Evolutionary conservation across 2,888 invertebrate genomes (phyloP), one percentile per base, ranked within the genome.

Genomic region (Morpho deidamia): DNA sequence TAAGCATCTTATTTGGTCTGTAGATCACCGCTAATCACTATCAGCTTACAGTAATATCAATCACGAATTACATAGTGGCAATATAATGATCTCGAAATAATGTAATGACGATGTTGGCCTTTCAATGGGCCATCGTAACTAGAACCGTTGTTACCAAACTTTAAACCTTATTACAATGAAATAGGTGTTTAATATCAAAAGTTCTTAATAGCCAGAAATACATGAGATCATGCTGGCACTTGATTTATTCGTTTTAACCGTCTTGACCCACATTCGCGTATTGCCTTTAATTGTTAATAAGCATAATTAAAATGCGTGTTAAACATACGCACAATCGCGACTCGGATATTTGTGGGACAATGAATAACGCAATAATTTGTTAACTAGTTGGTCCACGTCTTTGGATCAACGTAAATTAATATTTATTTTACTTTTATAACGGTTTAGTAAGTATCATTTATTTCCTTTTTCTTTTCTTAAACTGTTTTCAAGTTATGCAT

Each of bases 281-380:
- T 84, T 85, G 85, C 81, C 80, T 85, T 83, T 88, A 87, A 89
- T 89, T 89, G 88, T 83, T 88, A 85, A 88, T 88, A 86, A 85
- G 87, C 80, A 84, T 87, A 85, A 87, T 88, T 87, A 87, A 86
- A 88, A 81, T 81, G 86, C 85, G 85, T 79, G 81, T 82, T 77
- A 83, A 82, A 79, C 75, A 78, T 65, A 68, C 67, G 66, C 67
- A 61, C 64, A 61, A 54, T 61, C 51, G 50, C 50, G 52, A 50
- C 37, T n/a, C n/a, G 11, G 50, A n/a, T 32, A 42, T 42, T 60
- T 56, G 51, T 61, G 51, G 55, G 48, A 23, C 57, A 51, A n/a
- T 11, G 11, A 38, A 23, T 38, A 23, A 23, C 23, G 32, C 12
- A 46, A 38, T 38, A 11, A 33, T 32, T 23, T 23, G 23, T 23